phyloP scores from a whole-genome alignment of 2,888 invertebrate genomes.

The Eupithecia inturbata region DNA sequence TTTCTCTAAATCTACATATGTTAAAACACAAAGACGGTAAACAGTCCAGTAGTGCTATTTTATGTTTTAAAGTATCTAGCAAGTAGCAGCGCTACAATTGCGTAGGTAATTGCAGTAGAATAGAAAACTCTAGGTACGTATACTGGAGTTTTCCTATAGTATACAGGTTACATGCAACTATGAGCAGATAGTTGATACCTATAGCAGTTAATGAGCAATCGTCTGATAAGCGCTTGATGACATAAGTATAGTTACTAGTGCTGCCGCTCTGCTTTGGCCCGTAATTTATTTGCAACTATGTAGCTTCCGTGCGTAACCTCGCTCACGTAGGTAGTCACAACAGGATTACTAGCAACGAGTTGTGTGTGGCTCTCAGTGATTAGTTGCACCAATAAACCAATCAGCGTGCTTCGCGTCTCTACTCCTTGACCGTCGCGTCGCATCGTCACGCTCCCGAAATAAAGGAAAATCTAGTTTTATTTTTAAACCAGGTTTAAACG shows the following conservation, averaged over 20 bases:
- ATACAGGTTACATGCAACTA: neutral
- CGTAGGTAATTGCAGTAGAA: neutral
- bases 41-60: neutral
- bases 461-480: no score
- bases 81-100: constrained; percentile 5
- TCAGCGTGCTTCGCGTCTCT: no score
- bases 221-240: constrained; percentile 21
- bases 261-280: neutral
- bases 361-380: no score
- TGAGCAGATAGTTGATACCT: neutral
- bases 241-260: constrained; percentile 13
- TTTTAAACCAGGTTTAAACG: no score
- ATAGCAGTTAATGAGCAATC: constrained; percentile 24
- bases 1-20: no score
- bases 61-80: neutral
- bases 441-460: no score
- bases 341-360: neutral
- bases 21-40: neutral
- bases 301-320: neutral
- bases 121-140: neutral
- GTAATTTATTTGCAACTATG: neutral
- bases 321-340: neutral
- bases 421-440: no score
- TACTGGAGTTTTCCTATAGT: neutral
- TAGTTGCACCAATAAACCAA: no score